These are phyloP conservation scores for Dysmachus trigonus DNA, from an alignment of 2,888 invertebrate genomes.

Conservation along the genomic window DNA sequence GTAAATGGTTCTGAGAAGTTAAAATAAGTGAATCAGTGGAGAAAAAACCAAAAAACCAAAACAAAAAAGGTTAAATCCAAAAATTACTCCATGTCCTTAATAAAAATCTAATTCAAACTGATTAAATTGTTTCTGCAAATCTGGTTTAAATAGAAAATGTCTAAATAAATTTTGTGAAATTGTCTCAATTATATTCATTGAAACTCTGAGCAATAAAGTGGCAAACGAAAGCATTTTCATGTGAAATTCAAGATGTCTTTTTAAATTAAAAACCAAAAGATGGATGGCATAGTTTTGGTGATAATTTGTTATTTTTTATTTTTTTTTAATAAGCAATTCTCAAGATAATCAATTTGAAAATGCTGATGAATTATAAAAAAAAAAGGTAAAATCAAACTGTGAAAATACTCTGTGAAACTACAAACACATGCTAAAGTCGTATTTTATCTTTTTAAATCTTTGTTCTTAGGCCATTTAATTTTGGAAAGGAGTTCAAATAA, in stretches of 20 bases:
- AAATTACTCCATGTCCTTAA: not conserved
- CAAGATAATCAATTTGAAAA: slow-evolving; percentile 21
- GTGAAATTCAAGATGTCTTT: not conserved
- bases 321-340: slow-evolving; percentile 7
- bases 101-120: slow-evolving; percentile 14
- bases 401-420: slow-evolving; percentile 18
- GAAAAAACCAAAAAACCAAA: slow-evolving; percentile 3
- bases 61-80: not conserved
- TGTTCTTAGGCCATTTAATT: slow-evolving; percentile 4
- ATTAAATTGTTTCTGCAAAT: not conserved
- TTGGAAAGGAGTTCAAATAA: slow-evolving; percentile 13
- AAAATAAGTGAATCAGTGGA: not conserved
- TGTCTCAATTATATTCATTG: not conserved
- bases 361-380: slow-evolving; percentile 7
- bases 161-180: slow-evolving; percentile 5
- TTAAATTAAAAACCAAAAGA: not conserved
- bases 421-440: slow-evolving; percentile 22
- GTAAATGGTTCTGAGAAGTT: not conserved
- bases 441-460: not conserved
- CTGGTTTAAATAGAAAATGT: not conserved
- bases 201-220: not conserved
- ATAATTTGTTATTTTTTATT: too few relatives aligned
- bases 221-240: not conserved
- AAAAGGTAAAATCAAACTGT: slow-evolving; percentile 2
- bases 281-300: not conserved